Evolutionary conservation across 2,113 vertebrate species (phyloP), one percentile per base, ranked within the genome.

Genomic region (Macquaria australasica): DNA sequence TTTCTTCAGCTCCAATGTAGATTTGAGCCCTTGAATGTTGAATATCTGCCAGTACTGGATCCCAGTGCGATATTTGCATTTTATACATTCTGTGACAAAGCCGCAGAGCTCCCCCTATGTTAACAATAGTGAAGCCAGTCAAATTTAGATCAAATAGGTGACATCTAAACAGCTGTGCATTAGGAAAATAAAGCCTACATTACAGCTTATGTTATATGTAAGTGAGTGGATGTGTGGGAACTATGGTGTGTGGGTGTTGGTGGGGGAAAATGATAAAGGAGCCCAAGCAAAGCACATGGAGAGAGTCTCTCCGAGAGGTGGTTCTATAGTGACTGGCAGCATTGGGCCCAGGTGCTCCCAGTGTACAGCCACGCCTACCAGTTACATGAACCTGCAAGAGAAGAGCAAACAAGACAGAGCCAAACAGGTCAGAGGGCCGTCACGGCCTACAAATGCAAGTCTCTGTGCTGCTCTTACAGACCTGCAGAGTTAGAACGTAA

Each of bases 401-500:
- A 63, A 20, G 16, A 62, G 59, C 16, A 34, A 62, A 34, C 6
- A 34, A 34, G 28, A 34, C 59, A 34, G 16, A 62, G 34, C 59
- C 59, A 18, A 18, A 20, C 59, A 62, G 28, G n/a, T 25, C n/a
- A 59, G 56, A 28, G 25, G 12, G 28, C 14, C 14, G 8, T 60
- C 28, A 4, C 58, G 8, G 18, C 60, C 31, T 10, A 15, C 31
- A 8, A 62, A 25, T 15, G 56, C 2, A 6, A 62, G 15, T 20
- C 31, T 37, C 16, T 20, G 59, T 39, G 18, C 18, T 21, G 8
- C 37, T 63, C 9, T 64, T 6, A 12, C 39, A 18, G 2, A 78
- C 16, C 11, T 59, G 66, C 64, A 60, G 43, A 41, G 56, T 72
- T 21, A 20, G 18, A 77, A 14, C 7, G 10, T 55, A 85, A 85